Evolutionary conservation across 2,888 invertebrate genomes (phyloP), one percentile per base, ranked within the genome.

Genomic region (Dicroscelio sp.): DNA sequence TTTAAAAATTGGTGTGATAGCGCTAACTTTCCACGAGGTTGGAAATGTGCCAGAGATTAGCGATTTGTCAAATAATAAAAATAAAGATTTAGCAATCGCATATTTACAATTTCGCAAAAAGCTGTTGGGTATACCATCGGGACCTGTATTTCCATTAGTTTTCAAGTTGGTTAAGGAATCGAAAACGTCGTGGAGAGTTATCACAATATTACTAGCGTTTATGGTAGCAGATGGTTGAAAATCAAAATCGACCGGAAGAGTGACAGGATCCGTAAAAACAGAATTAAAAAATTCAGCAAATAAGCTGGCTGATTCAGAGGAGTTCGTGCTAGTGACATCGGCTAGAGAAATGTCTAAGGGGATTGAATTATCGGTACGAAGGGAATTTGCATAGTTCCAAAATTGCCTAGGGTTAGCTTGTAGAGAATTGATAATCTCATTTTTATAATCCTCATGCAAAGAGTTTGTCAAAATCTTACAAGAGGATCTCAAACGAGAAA

Each of bases 371-470:
- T 67, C 27, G 10, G 23, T 55, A 55, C 67, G n/a, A 55, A 67
- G 35, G 2, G 67, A 52, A 20, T 80, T 67, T 17, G 67, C 23
- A 35, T 80, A 80, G 23, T 80, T 80, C 80, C 80, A 80, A 35
- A 67, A 80, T 33, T n/a, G 27, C 25, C 30, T 67, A 5, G 80
- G 67, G 14, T 80, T 60, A 20, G 33, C n/a, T 2, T 23, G 3
- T 12, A 75, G 55, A 0, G 6, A 3, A 14, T 23, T 58, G 17
- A 23, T 33, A 25, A 58, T 35, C 14, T 75, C 52, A 23, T 35
- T 31, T 35, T 35, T 2, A 31, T 76, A 60, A n/a, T n/a, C 38
- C 4, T 17, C 8, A 60, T 60, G 60, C 14, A 60, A 12, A 17
- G 8, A 20, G 8, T 60, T 33, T 12, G 38, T 38, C 23, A 60